phyloP scores from a whole-genome alignment of 2,113 vertebrate genomes.

The Malurus cyaneus region DNA sequence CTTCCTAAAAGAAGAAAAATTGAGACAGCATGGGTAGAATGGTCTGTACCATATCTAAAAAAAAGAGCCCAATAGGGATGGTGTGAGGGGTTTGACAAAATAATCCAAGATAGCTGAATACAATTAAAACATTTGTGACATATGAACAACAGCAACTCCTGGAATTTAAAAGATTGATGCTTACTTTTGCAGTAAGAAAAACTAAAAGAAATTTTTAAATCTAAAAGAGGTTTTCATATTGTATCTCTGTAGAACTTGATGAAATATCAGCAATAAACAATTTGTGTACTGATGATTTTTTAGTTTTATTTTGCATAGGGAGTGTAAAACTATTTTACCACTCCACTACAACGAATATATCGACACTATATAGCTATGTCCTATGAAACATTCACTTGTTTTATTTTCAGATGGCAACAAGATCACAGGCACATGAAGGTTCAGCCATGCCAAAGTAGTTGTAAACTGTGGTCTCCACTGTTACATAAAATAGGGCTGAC shows the following conservation, averaged over 20 bases:
- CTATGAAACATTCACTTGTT: background rate
- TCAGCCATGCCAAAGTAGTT: background rate
- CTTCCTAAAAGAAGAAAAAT: background rate
- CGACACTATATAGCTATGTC: background rate
- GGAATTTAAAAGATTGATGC: background rate
- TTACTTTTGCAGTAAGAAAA: background rate
- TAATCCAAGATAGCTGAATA: background rate
- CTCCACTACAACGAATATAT: background rate
- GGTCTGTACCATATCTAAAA: background rate
- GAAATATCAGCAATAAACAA: background rate
- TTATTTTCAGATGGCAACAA: background rate
- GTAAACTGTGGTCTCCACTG: background rate
- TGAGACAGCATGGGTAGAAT: background rate
- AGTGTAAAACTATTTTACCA: background rate
- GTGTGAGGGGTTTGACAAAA: background rate
- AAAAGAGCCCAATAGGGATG: accelerated
- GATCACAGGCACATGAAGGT: background rate
- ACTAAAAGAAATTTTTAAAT: background rate
- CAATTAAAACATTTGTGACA: background rate
- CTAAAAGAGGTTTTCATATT: background rate
- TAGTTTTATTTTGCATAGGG: background rate
- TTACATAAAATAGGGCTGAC: background rate
- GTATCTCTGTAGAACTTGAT: background rate
- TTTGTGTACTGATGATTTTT: background rate
- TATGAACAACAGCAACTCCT: background rate